Conservation (phyloP, 2,888 invertebrate genomes). For the Trachelus troglodyta region DNA sequence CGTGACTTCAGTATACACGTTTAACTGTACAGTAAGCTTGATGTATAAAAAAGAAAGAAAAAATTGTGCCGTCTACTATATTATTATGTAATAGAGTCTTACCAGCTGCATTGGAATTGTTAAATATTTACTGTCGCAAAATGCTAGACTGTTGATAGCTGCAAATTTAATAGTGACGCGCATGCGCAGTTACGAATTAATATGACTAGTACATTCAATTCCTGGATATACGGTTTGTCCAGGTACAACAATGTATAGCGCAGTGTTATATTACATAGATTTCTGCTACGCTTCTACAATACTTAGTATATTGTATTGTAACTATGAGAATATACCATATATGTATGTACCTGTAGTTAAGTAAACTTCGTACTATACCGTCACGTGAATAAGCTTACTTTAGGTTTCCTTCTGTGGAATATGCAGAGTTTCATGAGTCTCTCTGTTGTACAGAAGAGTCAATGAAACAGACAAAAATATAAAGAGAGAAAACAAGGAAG, state of each 20-base stretch:
- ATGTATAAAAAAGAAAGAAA: not conserved
- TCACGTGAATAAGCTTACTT: not conserved
- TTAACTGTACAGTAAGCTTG: not conserved
- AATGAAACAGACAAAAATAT: conserved; percentile 2
- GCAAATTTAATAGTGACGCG: not conserved
- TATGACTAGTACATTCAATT: not conserved
- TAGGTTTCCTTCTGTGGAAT: not conserved
- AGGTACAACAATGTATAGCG: not conserved
- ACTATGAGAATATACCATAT: not conserved
- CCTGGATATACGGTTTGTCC: not conserved
- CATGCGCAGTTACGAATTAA: not conserved
- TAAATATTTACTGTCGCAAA: not conserved
- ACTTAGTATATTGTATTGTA: not conserved
- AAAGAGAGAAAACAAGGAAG: conserved; percentile 8
- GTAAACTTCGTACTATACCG: not conserved
- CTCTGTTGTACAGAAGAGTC: not conserved
- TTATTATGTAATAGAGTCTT: not conserved
- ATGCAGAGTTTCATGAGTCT: not conserved
- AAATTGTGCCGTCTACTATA: not conserved
- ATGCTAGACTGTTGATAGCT: not conserved
- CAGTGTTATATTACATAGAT: not conserved
- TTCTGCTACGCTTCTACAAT: not conserved
- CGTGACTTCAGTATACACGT: not conserved
- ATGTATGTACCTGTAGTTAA: not conserved
- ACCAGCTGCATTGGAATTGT: not conserved